Evolutionary conservation across 2,113 vertebrate species (phyloP), one percentile per base, ranked within the genome.

Genomic region (Phylloscopus whistleri): DNA sequence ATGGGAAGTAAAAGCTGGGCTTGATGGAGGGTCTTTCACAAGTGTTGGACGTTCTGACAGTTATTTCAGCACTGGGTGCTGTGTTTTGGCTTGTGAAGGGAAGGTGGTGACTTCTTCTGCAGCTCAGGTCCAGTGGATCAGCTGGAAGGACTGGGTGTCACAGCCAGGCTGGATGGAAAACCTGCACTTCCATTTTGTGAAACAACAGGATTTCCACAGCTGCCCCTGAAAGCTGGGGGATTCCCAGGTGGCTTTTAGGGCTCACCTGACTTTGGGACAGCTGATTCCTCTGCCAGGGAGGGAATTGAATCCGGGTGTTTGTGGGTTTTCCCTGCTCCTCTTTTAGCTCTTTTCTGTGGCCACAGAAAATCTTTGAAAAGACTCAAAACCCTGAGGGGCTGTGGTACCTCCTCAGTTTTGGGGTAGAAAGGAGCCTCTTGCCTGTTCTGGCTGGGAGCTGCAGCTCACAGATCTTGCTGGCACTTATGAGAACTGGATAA

Each of bases 241-340:
- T 33, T 76, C 62, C 52, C 48, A 27, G 16, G 13, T 39, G 76
- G 49, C 5, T 69, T 82, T 58, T 46, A 12, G 67, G 26, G 14
- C 43, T 92, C 24, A 3, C n/a, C 78, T 56, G 84, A 15, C 9
- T 28, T 58, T 11, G 24, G 60, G 51, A 15, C 22, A 66, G 27
- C n/a, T 10, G 49, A 14, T 46, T 14, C 2, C 37, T 24, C 41
- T 44, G 35, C 59, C 41, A 49, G 51, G 39, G 4, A 44, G 52
- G 43, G n/a, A 41, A 11, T 0, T 43, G 35, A 35, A 26, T 9
- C 20, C 5, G 1, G 2, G 1, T 0, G 1, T 6, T 46, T 2
- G 0, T 8, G 64, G n/a, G 8, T 22, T 28, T 27, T 58, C 53
- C 62, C 30, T 59, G 35, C 33, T 41, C 75, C 9, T 0, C 35